phyloP scores from a whole-genome alignment of 2,113 vertebrate genomes.

The Crotophaga sulcirostris region DNA sequence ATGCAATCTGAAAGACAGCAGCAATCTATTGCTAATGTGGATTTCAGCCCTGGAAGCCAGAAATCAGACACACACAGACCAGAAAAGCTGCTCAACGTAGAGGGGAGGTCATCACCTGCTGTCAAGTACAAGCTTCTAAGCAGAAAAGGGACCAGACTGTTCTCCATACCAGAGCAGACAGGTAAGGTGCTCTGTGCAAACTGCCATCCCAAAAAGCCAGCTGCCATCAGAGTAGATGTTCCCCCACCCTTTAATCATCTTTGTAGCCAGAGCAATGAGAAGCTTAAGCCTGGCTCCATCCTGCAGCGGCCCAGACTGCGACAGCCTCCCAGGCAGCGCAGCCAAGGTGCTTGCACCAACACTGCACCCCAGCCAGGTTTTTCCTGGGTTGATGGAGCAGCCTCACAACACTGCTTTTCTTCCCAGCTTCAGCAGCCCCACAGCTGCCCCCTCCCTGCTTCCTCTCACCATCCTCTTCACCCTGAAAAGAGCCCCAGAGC shows the following conservation, averaged over 20 bases:
- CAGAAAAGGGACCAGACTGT: neutral
- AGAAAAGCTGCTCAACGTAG: neutral
- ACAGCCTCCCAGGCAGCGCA: too few relatives aligned
- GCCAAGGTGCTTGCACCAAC: neutral
- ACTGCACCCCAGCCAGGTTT: neutral
- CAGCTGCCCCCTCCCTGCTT: neutral
- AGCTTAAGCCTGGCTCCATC: neutral
- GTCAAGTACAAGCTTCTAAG: neutral
- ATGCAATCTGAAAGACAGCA: accelerated
- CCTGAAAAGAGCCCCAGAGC: neutral
- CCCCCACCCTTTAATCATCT: neutral
- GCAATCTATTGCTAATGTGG: accelerated
- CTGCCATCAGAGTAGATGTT: neutral
- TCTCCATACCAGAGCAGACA: neutral
- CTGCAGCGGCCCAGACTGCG: neutral
- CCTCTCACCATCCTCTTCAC: neutral
- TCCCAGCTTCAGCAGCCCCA: neutral
- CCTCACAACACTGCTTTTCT: neutral
- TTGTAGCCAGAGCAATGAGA: neutral
- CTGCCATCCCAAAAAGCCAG: neutral
- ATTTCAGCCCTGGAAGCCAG: neutral
- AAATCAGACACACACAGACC: neutral
- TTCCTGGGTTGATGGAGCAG: neutral
- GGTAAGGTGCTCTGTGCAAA: neutral
- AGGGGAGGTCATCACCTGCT: neutral